Conservation (phyloP, 2,888 invertebrate species). For the Pardosa pseudoannulata region DNA sequence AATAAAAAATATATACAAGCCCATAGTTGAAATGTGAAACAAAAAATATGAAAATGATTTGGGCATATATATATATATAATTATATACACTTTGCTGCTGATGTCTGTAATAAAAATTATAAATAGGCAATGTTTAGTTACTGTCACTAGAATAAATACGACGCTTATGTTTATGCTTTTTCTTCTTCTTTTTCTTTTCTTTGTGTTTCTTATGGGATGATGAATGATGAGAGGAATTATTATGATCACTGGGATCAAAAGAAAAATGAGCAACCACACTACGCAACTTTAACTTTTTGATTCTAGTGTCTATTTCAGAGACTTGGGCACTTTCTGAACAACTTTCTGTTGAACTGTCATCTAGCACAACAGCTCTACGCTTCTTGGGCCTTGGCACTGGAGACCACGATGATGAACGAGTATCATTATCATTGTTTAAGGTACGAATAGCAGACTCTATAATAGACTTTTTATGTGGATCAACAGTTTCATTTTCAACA, state of each 20-base stretch:
- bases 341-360: slow-evolving; percentile 21
- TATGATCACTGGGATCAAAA: slow-evolving; percentile 8
- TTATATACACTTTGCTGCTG: no score
- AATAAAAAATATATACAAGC: no score
- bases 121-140: slow-evolving; percentile 11
- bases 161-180: slow-evolving; percentile 22
- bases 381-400: background rate
- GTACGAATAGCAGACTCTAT: background rate
- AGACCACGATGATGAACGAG: background rate
- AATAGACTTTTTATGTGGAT: background rate
- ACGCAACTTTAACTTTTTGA: slow-evolving; percentile 26
- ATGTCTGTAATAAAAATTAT: no score
- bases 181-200: slow-evolving; percentile 48
- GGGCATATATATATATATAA: no score
- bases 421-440: background rate
- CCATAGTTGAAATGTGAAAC: no score
- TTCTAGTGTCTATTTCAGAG: background rate
- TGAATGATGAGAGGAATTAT: slow-evolving; percentile 29
- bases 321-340: background rate
- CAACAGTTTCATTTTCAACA: background rate
- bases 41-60: no score
- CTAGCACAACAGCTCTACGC: background rate
- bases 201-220: slow-evolving; percentile 23
- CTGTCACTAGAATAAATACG: slow-evolving; percentile 37
- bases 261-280: slow-evolving; percentile 46